Base-by-base conservation (phyloP, 1,140 invertebrate species). In the Drosophila hydei region DNA sequence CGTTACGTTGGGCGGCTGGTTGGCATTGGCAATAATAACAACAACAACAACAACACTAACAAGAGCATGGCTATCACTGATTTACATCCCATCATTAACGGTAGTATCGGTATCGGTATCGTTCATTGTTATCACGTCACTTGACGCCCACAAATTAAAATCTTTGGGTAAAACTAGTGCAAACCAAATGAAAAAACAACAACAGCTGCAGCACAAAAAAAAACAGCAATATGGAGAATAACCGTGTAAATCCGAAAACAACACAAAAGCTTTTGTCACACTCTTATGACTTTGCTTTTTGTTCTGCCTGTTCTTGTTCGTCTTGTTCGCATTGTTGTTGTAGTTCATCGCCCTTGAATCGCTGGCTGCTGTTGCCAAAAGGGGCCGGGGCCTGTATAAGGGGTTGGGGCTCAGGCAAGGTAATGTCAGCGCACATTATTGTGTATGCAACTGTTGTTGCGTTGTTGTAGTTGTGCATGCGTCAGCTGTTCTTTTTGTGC, bases 311-410 rank as follows among this genome's bases (percentile, higher is more conserved):
- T 54, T 72, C 30, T 67, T 60, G 18, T 7, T 56, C 23, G 30
- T 67, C 27, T 55, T 14, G n/a, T 38, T 45, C n/a, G 43, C 60
- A 51, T 64, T 77, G 61, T 75, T 77, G 61, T 75, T 77, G 69
- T 76, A 68, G 72, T 79, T 79, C 72, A 64, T 67, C 72, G 76
- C 55, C 67, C 68, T 72, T 80, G 75, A 77, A 75, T 67, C 72
- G 72, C 42, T 73, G 71, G 74, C 68, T 75, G 68, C 61, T 61
- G 68, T 54, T 73, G 70, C 51, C 70, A 62, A 69, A 64, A 54
- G 50, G 54, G 52, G 68, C 60, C 54, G 68, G 52, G 61, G 61
- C 71, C 69, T 72, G 69, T 72, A 47, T 58, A 65, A 65, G 69
- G 69, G 61, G 69, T 56, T 56, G 68, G 61, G 69, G 69, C 48